Evolutionary conservation across 2,797 vertebrate genomes (phyloP).

Genomic region (Falco peregrinus): DNA sequence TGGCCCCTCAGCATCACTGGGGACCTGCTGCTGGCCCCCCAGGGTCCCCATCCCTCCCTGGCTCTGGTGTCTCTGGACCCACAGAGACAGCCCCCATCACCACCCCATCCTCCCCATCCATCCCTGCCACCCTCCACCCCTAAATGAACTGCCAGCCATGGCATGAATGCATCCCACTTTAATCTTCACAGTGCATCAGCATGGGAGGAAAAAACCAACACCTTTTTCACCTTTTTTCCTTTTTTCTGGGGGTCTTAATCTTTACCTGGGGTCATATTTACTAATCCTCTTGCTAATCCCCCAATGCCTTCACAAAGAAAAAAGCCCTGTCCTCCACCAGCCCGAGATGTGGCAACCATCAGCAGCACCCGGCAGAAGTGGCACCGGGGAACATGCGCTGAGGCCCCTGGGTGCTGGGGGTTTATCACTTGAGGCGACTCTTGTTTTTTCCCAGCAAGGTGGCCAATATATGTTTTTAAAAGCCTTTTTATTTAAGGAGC

Average conservation of each 20-base stretch:
- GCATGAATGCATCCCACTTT: background rate
- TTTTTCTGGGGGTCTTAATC: slow-evolving; percentile 24
- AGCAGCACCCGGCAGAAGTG: rapidly evolving
- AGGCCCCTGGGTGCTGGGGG: background rate
- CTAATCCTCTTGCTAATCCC: slow-evolving; percentile 47
- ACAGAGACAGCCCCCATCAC: background rate
- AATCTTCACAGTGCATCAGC: slow-evolving; percentile 27
- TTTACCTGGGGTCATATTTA: slow-evolving; percentile 60
- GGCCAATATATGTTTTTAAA: background rate
- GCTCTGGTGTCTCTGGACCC: background rate
- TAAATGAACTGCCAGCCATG: background rate
- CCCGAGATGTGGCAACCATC: background rate
- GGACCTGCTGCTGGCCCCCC: rapidly evolving
- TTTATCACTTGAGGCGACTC: background rate
- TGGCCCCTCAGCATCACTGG: rapidly evolving
- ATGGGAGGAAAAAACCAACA: background rate
- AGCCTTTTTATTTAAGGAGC: background rate
- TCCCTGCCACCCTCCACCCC: background rate
- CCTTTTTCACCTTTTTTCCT: background rate
- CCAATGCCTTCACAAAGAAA: slow-evolving; percentile 4
- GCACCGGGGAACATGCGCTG: background rate
- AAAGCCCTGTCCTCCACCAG: background rate
- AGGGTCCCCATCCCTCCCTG: background rate
- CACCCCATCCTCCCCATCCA: background rate
- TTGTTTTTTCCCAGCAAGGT: background rate